These are phyloP conservation scores for Numenius phaeopus DNA, from an alignment of 2,797 vertebrate species.

Conservation along the genomic window DNA sequence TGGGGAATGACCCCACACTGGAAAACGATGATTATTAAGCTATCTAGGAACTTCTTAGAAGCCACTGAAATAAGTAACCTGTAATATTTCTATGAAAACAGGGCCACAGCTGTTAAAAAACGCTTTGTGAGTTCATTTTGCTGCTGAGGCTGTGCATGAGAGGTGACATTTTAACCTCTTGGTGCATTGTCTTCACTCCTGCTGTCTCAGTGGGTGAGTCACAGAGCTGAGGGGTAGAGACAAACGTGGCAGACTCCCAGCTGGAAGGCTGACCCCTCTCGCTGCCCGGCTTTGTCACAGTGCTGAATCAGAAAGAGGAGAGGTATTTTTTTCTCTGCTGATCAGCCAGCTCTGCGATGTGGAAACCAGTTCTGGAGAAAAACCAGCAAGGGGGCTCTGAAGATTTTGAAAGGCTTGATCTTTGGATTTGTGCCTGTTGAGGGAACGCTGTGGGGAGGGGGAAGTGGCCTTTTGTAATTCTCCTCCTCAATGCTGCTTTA, in stretches of 20 bases:
- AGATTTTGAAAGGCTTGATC: background rate
- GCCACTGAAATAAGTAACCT: background rate
- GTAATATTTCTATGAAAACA: background rate
- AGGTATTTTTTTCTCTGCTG: background rate
- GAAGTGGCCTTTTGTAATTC: background rate
- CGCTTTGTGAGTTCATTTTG: background rate
- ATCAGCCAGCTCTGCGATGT: background rate
- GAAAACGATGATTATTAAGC: background rate
- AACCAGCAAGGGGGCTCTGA: background rate
- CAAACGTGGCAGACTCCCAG: background rate
- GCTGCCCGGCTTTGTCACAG: background rate
- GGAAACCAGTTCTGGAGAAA: background rate
- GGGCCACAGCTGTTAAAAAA: background rate
- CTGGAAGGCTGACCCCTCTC: background rate
- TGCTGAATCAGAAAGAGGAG: background rate
- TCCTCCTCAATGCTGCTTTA: background rate
- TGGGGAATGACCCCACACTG: background rate
- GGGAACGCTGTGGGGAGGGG: background rate
- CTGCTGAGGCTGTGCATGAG: background rate
- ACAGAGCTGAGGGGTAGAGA: background rate
- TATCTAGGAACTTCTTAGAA: constrained; percentile 14
- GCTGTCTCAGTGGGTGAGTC: background rate
- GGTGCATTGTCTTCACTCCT: background rate
- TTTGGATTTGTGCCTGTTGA: background rate
- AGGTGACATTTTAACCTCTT: constrained; percentile 21